Base-by-base conservation (phyloP, 2,113 vertebrate species). In the Hucho hucho region DNA sequence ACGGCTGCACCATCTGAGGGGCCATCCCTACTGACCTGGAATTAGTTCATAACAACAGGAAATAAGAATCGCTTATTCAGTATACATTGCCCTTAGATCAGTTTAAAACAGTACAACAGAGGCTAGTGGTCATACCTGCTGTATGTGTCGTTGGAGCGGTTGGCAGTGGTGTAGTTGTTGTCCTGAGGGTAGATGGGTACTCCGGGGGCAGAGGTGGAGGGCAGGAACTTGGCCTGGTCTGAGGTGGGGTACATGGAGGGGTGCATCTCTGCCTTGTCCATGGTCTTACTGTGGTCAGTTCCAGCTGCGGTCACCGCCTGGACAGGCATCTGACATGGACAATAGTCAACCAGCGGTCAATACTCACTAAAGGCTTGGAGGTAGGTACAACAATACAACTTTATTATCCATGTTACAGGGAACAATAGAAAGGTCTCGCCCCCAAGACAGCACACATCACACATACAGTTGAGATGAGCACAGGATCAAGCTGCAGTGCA, bases 211-310 rank as follows among this genome's bases (percentile, higher is more conserved):
- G 95, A 87, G 82, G 89, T 92, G 88, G 96, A 87, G 11, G 94
- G 88, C 65, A 98, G 81, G 73, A 85, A 88, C 92, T 98, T 99
- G 76, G 79, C 91, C 90, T 95, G 96, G 75, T 97, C 96, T 92
- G 92, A 1, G 11, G 78, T 81, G 73, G 85, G 87, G 69, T 87
- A 89, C 26, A 87, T 25, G 14, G 79, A 73, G 0, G 85, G 76
- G 70, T 94, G 96, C 0, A 96, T 86, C 37, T 87, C 86, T 14
- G 94, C 91, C 80, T 97, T 96, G 74, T 95, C 95, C 25, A 95
- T 66, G 53, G 90, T 87, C 79, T 97, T 97, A 86, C 84, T 91
- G 83, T 93, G 95, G 78, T 97, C 96, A 0, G 93, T 86, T 11
- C 90, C 91, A 16, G 91, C 89, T 0, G 93, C 79, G 0, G 92